Evolutionary conservation across 2,113 vertebrate genomes (phyloP).

Genomic region (Lagopus muta): DNA sequence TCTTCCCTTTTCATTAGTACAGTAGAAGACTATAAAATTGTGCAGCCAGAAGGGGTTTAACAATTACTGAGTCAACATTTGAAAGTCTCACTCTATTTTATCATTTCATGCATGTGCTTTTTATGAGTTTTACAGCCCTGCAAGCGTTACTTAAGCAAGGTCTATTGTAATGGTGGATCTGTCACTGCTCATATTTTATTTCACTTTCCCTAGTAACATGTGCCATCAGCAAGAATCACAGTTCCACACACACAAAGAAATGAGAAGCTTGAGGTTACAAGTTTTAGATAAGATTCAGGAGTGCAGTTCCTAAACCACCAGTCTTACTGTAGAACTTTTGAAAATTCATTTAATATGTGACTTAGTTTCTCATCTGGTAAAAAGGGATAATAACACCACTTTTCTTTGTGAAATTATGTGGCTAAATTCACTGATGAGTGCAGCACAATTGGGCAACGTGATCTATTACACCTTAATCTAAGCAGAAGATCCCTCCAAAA

Average conservation of each 20-base stretch:
- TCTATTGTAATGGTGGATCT: slow-evolving; percentile 51
- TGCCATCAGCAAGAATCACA: slow-evolving; percentile 1
- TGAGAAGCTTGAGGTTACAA: background rate
- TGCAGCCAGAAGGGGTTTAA: slow-evolving; percentile 73
- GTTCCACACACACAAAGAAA: slow-evolving; percentile 5
- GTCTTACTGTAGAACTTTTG: background rate
- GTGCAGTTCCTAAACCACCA: background rate
- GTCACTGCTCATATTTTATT: slow-evolving; percentile 28
- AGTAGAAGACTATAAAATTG: slow-evolving; percentile 77
- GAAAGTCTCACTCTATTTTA: slow-evolving; percentile 74
- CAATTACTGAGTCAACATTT: slow-evolving; percentile 74
- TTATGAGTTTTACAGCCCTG: slow-evolving; percentile 72
- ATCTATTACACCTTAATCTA: background rate
- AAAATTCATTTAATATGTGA: background rate
- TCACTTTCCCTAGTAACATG: background rate
- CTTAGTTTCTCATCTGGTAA: slow-evolving; percentile 9
- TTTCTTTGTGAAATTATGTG: background rate
- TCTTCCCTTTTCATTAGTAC: slow-evolving; percentile 73
- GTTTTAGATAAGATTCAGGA: background rate
- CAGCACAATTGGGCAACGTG: background rate
- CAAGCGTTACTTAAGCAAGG: slow-evolving; percentile 57
- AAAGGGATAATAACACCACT: background rate
- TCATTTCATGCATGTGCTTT: slow-evolving; percentile 75
- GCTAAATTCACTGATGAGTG: background rate
- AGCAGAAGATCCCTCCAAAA: background rate